Evolutionary conservation across 2,797 vertebrate species (phyloP).

Genomic region (Cercopithecus neglectus): DNA sequence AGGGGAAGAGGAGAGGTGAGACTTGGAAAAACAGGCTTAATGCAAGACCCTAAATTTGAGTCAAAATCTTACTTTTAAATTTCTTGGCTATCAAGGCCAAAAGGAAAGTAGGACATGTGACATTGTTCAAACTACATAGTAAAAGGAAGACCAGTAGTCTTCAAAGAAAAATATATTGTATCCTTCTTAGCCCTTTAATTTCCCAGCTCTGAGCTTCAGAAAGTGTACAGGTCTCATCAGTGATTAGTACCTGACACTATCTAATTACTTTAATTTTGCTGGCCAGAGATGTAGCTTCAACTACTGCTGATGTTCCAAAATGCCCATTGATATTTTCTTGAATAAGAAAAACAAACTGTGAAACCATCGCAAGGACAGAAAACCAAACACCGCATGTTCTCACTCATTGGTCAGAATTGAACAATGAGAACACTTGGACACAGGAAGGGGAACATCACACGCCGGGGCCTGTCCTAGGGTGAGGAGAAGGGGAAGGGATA

Average conservation of each 20-base stretch:
- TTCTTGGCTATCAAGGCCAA: background rate
- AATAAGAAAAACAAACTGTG: conserved; percentile 11
- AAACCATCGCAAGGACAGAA: no score
- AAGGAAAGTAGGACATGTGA: background rate
- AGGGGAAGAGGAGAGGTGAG: background rate
- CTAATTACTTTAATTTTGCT: conserved; percentile 55
- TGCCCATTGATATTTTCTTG: background rate
- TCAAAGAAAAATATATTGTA: background rate
- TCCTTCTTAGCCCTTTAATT: background rate
- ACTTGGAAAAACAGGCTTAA: background rate
- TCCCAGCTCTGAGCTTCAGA: background rate
- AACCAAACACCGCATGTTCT: no score
- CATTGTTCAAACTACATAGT: background rate
- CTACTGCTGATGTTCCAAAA: background rate
- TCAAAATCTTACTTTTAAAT: background rate
- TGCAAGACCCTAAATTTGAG: background rate
- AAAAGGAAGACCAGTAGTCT: background rate
- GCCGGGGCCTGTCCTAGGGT: no score
- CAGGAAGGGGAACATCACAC: no score
- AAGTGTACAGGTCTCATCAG: background rate
- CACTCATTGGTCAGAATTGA: no score
- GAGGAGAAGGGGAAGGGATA: no score
- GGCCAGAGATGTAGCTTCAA: conserved; percentile 18
- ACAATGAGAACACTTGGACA: no score
- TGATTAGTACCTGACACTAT: conserved; percentile 9